These are phyloP conservation scores for Zosterops borbonicus DNA, from an alignment of 2,113 vertebrate species.

Conservation along the genomic window DNA sequence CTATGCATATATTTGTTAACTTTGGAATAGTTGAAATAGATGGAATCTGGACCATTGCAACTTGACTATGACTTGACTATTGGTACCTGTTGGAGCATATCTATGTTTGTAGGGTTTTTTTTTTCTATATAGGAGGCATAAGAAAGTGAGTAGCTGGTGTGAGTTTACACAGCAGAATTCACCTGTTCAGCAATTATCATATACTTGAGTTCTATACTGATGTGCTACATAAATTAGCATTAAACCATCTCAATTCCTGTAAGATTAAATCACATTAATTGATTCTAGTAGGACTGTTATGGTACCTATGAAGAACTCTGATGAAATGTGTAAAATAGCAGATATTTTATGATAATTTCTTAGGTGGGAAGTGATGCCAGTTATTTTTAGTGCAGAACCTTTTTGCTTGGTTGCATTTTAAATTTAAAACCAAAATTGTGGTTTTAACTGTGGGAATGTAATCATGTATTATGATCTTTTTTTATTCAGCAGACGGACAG, in stretches of 20 bases:
- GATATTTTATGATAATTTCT: neutral
- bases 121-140: rapidly evolving
- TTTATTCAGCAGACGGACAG: neutral
- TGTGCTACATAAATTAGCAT: neutral
- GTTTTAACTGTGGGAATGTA: neutral
- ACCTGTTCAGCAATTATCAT: neutral
- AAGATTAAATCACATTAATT: neutral
- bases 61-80: neutral
- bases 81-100: neutral
- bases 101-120: neutral
- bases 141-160: rapidly evolving
- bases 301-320: neutral
- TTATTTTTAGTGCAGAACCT: neutral
- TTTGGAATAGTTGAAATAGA: neutral
- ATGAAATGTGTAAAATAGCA: neutral
- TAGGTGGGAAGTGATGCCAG: neutral
- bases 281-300: neutral
- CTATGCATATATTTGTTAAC: neutral
- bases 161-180: neutral
- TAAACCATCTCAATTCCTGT: neutral
- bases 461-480: neutral
- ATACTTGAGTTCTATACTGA: neutral
- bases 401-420: neutral
- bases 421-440: neutral
- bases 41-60: neutral